Conservation (phyloP, 2,797 vertebrate species). For the Pipistrellus pipistrellus region DNA sequence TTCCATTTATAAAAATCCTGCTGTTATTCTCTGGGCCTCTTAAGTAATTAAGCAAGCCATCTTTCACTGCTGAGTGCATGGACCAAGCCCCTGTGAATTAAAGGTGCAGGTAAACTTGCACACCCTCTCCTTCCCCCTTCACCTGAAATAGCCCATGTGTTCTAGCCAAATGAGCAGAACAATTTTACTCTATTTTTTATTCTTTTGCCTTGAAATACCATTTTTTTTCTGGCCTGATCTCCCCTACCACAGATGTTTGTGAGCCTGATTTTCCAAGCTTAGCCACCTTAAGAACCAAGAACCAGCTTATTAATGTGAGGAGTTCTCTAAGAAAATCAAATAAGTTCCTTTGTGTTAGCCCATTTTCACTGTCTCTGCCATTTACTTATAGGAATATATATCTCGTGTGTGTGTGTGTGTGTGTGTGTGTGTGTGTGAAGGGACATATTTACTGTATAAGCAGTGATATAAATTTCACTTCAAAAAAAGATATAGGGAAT, state of each 20-base stretch:
- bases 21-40: conserved; percentile 62
- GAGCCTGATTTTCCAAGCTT: conserved; percentile 36
- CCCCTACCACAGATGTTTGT: background rate
- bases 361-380: background rate
- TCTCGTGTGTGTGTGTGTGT: background rate
- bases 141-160: background rate
- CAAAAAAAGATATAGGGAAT: background rate
- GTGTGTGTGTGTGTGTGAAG: background rate
- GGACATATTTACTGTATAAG: background rate
- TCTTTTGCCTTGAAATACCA: conserved; percentile 16
- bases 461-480: background rate
- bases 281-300: conserved; percentile 1
- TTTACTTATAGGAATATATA: background rate
- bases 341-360: background rate
- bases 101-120: conserved; percentile 32
- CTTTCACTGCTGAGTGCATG: conserved; percentile 45
- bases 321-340: conserved; percentile 15
- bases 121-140: background rate
- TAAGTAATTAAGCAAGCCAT: conserved; percentile 71
- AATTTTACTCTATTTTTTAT: background rate
- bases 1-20: conserved; percentile 65
- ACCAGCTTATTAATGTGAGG: conserved; percentile 23
- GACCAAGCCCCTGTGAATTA: conserved; percentile 52
- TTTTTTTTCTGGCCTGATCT: background rate
- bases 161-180: background rate